phyloP scores from a whole-genome alignment of 1,140 invertebrate genomes.

The Branchinecta lynchi region DNA sequence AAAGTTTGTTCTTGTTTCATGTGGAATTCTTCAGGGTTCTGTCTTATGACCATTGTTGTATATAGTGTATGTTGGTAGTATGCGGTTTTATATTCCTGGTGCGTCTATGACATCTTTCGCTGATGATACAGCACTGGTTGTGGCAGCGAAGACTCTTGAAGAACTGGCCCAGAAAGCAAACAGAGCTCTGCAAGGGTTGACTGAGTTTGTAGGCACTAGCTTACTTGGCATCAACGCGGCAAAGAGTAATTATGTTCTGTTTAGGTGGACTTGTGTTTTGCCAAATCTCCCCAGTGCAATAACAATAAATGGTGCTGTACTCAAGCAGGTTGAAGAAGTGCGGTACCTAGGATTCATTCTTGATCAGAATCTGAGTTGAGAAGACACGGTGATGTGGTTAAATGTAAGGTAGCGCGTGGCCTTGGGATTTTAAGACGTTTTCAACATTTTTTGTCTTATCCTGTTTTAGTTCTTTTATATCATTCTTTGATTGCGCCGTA shows the following conservation, averaged over 20 bases:
- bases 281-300: conserved; percentile 3
- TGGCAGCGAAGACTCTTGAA: conserved; percentile 1
- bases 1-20: background rate
- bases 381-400: conserved; percentile 5
- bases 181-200: conserved; percentile 4
- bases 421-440: too few species aligned
- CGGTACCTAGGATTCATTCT: conserved; percentile 9
- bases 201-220: background rate
- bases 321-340: too few species aligned
- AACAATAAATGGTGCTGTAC: too few species aligned
- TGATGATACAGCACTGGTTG: background rate
- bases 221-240: background rate
- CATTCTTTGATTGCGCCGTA: conserved; percentile 1
- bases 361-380: background rate
- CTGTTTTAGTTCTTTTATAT: conserved; percentile 7
- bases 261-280: background rate
- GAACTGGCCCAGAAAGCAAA: background rate
- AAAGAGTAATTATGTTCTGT: conserved; percentile 10
- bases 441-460: too few species aligned
- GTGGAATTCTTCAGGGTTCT: conserved; percentile 4
- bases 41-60: background rate
- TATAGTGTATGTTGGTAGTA: conserved; percentile 1
- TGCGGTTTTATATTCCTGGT: too few species aligned
- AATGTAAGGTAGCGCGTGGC: conserved; percentile 4
- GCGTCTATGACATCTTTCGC: too few species aligned